Evolutionary conservation across 2,113 vertebrate genomes (phyloP).

Genomic region (Anser cygnoides): DNA sequence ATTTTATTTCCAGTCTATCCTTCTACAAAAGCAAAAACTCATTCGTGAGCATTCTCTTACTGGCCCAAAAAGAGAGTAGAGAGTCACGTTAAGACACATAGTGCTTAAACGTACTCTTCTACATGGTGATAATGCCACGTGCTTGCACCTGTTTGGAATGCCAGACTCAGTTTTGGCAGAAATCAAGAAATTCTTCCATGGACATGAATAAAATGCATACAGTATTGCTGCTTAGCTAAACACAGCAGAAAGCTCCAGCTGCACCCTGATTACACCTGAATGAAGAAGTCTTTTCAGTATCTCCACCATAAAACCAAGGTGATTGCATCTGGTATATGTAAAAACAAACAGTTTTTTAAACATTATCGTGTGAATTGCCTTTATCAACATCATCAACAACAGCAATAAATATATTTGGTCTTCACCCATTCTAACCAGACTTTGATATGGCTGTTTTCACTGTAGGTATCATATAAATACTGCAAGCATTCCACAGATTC

Average conservation of each 20-base stretch:
- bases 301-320: neutral
- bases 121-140: neutral
- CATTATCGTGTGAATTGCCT: neutral
- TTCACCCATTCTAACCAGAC: neutral
- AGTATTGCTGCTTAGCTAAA: neutral
- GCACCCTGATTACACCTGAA: rapidly evolving
- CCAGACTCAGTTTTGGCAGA: neutral
- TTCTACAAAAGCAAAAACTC: neutral
- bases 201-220: neutral
- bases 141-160: neutral
- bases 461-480: neutral
- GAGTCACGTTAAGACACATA: neutral
- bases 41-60: rapidly evolving
- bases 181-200: neutral
- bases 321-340: rapidly evolving
- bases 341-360: neutral
- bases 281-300: neutral
- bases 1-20: slow-evolving; percentile 42
- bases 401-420: neutral
- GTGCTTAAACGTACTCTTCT: neutral
- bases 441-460: neutral
- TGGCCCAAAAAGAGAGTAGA: neutral
- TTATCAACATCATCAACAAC: neutral
- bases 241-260: neutral
- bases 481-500: neutral